Conservation (phyloP, 1,140 invertebrate genomes). For the Panagrolaimus sp. region DNA sequence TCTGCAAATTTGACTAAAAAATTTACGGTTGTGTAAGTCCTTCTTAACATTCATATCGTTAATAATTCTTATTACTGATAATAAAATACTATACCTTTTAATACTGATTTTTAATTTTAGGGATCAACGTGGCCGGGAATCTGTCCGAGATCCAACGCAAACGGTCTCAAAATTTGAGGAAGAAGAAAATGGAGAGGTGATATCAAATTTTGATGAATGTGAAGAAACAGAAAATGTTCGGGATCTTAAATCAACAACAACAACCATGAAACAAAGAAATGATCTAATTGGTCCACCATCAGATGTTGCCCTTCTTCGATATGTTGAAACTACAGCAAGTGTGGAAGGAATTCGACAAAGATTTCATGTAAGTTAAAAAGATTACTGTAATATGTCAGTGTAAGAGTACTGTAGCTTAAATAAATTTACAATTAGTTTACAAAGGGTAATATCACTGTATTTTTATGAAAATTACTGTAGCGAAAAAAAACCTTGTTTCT, state of each 20-base stretch:
- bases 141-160: constrained; percentile 41
- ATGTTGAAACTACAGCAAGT: constrained; percentile 50
- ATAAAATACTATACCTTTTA: too few relatives aligned
- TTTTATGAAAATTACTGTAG: too few relatives aligned
- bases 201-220: constrained; percentile 6
- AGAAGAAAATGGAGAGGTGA: constrained; percentile 6
- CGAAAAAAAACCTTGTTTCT: too few relatives aligned
- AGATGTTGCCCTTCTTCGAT: constrained; percentile 55
- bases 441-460: too few relatives aligned
- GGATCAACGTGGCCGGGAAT: constrained; percentile 38
- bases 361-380: constrained; percentile 19
- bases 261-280: constrained; percentile 22
- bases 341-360: constrained; percentile 52
- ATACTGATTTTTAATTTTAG: constrained; percentile 22
- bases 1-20: constrained; percentile 45
- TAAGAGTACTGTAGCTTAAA: background rate
- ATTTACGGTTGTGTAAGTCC: constrained; percentile 56
- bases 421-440: too few relatives aligned
- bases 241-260: constrained; percentile 12
- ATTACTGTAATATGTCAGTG: background rate
- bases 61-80: background rate
- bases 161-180: constrained; percentile 27
- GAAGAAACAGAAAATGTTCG: background rate
- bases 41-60: constrained; percentile 9
- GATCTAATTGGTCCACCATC: constrained; percentile 50